Conservation (phyloP, 2,888 invertebrate genomes). For the Pyrrhia umbra region DNA sequence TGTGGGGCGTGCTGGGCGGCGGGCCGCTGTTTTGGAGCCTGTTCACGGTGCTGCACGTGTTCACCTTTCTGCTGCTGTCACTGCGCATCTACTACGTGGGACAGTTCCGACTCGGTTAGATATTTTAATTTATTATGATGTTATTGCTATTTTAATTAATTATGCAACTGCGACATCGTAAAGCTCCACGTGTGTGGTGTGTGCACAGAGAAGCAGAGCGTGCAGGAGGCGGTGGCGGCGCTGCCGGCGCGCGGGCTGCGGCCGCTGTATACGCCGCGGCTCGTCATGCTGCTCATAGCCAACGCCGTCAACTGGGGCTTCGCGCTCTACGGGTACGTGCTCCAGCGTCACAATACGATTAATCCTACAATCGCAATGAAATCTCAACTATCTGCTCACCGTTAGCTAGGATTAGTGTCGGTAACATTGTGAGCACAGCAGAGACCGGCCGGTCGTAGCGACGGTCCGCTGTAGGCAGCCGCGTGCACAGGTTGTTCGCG, state of each 20-base stretch:
- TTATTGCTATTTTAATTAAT: too few species aligned
- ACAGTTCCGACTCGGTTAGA: constrained; percentile 92
- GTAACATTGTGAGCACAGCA: too few species aligned
- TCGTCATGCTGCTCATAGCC: constrained; percentile 90
- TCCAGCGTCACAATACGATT: too few species aligned
- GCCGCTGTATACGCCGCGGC: constrained; percentile 87
- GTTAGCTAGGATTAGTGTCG: too few species aligned
- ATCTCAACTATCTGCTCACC: too few species aligned
- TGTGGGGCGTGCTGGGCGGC: constrained; percentile 93
- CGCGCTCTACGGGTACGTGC: constrained; percentile 92
- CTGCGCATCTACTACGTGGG: constrained; percentile 95
- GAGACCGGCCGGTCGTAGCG: too few species aligned
- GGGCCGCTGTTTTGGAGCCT: constrained; percentile 93
- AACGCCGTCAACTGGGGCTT: constrained; percentile 93
- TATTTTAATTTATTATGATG: not conserved
- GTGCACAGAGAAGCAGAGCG: constrained; percentile 73
- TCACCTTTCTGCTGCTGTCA: constrained; percentile 92
- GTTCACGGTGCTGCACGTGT: constrained; percentile 93
- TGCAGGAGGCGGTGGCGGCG: constrained; percentile 74
- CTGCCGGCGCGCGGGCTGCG: constrained; percentile 65
- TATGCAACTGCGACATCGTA: too few species aligned
- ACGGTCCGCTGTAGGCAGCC: too few species aligned
- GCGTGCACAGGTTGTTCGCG: constrained; percentile 82
- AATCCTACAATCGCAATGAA: too few species aligned
- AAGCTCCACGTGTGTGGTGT: not conserved